These are phyloP conservation scores for Ctena decussata DNA, from an alignment of 2,888 invertebrate genomes.

Conservation along the genomic window DNA sequence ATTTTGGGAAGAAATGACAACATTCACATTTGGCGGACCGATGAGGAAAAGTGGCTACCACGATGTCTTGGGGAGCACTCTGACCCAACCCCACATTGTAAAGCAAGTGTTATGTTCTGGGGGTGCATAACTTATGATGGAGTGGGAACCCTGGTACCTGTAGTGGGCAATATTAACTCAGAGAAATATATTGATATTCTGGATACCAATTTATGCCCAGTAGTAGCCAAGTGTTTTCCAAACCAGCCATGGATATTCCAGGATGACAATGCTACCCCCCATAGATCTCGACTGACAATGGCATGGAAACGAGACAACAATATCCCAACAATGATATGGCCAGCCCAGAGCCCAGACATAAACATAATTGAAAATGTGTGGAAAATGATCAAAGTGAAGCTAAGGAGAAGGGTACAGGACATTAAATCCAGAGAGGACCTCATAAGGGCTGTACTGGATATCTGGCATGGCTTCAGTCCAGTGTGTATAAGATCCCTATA, in stretches of 20 bases:
- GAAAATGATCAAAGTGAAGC: neutral
- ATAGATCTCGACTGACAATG: neutral
- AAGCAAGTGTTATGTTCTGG: neutral
- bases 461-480: neutral
- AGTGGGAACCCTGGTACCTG: neutral
- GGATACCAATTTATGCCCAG: slow-evolving; percentile 11
- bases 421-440: neutral
- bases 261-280: slow-evolving; percentile 13
- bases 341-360: too few relatives aligned
- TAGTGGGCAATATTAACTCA: slow-evolving; percentile 6
- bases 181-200: slow-evolving; percentile 14
- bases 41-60: neutral
- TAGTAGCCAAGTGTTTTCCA: neutral
- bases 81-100: neutral
- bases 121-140: neutral
- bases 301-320: neutral
- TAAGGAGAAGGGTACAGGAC: neutral
- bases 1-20: slow-evolving; percentile 4
- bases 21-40: slow-evolving; percentile 4
- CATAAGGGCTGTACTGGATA: neutral
- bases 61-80: neutral
- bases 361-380: neutral
- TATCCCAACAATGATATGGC: slow-evolving; percentile 1
- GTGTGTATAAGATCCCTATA: neutral
- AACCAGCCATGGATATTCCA: neutral